Base-by-base conservation (phyloP, 2,888 invertebrate species). In the Galerucella calmariensis region DNA sequence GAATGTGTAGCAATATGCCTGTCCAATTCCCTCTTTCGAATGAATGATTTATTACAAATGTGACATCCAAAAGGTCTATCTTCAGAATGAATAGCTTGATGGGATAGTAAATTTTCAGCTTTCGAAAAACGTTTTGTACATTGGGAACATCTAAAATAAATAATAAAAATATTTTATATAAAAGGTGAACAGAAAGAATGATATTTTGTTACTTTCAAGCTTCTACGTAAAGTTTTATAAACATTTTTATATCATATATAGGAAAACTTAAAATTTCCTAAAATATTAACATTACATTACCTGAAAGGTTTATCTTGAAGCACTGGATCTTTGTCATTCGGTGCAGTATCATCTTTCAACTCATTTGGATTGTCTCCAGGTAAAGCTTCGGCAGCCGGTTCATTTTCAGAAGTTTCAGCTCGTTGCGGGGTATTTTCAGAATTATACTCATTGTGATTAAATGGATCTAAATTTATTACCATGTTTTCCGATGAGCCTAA, bases 21-120 rank as follows among this genome's bases (percentile, higher is more conserved):
- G 79, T 93, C 93, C 11, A 93, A 85, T 85, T 94, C 94, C 59
- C 93, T 89, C 85, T 93, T 92, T 2, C 93, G 88, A 48, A 92
- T 88, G 82, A 94, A 94, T 9, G 91, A 89, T 83, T 92, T 93
- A 69, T 89, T 90, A 83, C 94, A 94, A 65, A 92, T 89, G 78
- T 90, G 90, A 82, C 94, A 94, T 74, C 89, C 89, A 82, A 92
- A 92, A 1, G 90, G 89, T 75, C 80, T 75, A 10, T 48, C 71
- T 62, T 82, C 83, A 24, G 82, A 80, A 73, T 84, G 84, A 20
- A 76, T 81, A 0, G 82, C 81, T 71, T 82, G 81, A 71, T 84
- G 84, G 41, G 80, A 79, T 27, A 80, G 77, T 70, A 84, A 77
- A 75, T 82, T 83, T 61, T 84, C 83, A 1, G 79, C 77, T 27